These are phyloP conservation scores for Melinaea marsaeus DNA, from an alignment of 2,888 invertebrate genomes.

Conservation along the genomic window DNA sequence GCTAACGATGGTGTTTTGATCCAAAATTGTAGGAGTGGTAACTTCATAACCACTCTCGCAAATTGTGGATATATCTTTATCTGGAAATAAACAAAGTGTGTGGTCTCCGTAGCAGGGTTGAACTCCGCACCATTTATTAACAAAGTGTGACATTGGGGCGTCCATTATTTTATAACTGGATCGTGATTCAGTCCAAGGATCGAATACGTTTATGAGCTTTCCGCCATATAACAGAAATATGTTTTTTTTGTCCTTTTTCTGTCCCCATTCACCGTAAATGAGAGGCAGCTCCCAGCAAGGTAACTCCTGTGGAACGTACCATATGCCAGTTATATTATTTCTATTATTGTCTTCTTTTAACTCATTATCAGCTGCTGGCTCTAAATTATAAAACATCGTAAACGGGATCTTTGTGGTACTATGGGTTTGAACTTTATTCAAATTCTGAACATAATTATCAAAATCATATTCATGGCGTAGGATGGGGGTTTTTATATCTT, in stretches of 20 bases:
- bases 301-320: slow-evolving; percentile 61
- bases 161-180: slow-evolving; percentile 21
- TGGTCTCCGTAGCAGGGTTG: slow-evolving; percentile 68
- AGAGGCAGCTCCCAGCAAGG: slow-evolving; percentile 66
- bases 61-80: slow-evolving; percentile 43
- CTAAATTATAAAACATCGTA: slow-evolving; percentile 52
- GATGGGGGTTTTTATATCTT: background rate
- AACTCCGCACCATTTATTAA: slow-evolving; percentile 62
- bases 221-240: slow-evolving; percentile 50
- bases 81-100: slow-evolving; percentile 60
- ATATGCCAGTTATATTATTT: slow-evolving; percentile 35
- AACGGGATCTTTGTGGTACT: slow-evolving; percentile 13
- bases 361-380: slow-evolving; percentile 44
- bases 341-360: slow-evolving; percentile 24
- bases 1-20: slow-evolving; percentile 54
- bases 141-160: slow-evolving; percentile 13
- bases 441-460: slow-evolving; percentile 5
- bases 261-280: slow-evolving; percentile 51
- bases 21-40: slow-evolving; percentile 42
- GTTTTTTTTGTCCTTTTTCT: slow-evolving; percentile 33
- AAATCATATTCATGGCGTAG: slow-evolving; percentile 9
- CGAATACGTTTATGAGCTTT: slow-evolving; percentile 49
- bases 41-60: slow-evolving; percentile 52
- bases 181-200: slow-evolving; percentile 25
- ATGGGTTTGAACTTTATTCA: slow-evolving; percentile 9